Conservation (phyloP, 2,113 vertebrate genomes). For the Panurus biarmicus region DNA sequence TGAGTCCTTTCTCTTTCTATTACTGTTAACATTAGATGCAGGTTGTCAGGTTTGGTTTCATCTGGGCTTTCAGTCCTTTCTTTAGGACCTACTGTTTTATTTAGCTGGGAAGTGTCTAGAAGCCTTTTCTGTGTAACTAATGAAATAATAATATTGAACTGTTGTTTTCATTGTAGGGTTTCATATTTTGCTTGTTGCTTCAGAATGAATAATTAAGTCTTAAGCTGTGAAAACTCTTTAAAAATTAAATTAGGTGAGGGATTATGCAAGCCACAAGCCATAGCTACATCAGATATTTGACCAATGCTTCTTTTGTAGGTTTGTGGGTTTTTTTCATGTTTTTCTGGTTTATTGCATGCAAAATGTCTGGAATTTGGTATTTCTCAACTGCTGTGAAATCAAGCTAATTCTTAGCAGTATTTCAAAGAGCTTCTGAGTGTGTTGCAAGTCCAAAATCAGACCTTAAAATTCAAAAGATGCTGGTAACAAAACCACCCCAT, state of each 20-base stretch:
- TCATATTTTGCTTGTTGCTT: neutral
- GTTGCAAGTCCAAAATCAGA: neutral
- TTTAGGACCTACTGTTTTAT: neutral
- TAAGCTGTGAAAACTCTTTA: neutral
- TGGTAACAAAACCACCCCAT: neutral
- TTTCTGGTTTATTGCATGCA: neutral
- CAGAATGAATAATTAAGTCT: conserved; percentile 13
- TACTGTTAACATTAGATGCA: neutral
- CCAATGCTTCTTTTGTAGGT: neutral
- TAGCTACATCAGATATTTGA: neutral
- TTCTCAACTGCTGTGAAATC: neutral
- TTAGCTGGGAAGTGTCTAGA: neutral
- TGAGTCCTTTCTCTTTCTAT: neutral
- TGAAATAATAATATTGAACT: neutral
- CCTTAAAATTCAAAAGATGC: neutral
- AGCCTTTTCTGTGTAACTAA: neutral
- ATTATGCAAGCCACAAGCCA: neutral
- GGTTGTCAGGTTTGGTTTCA: neutral
- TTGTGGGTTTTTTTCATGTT: neutral
- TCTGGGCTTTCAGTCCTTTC: neutral
- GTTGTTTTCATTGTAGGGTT: neutral
- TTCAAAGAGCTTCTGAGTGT: neutral
- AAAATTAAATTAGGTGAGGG: neutral
- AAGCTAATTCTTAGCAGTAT: neutral
- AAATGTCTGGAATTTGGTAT: neutral